Evolutionary conservation across 2,113 vertebrate species (phyloP).

Genomic region (Symphodus melops): DNA sequence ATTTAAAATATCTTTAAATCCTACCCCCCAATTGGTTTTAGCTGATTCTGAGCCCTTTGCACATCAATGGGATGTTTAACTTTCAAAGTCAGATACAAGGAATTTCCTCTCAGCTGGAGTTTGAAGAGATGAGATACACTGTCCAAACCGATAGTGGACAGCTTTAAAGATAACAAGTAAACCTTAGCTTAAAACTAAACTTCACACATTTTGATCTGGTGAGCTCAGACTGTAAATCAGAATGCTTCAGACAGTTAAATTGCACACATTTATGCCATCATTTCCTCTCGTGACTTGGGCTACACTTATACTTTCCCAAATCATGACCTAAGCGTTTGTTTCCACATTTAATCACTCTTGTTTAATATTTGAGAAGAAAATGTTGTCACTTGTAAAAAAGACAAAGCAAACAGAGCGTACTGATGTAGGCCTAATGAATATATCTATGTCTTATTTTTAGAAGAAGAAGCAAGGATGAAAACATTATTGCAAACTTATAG

Average conservation of each 20-base stretch:
- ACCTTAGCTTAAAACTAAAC: neutral
- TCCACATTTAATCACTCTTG: neutral
- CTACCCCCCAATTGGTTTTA: neutral
- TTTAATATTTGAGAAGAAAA: neutral
- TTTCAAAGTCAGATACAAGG: conserved; percentile 2
- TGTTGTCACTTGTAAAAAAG: neutral
- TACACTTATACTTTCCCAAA: neutral
- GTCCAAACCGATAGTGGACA: neutral
- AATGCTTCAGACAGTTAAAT: neutral
- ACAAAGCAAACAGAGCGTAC: neutral
- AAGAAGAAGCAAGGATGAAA: too few relatives aligned
- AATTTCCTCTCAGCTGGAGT: conserved; percentile 4
- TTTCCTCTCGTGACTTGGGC: neutral
- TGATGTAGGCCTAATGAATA: neutral
- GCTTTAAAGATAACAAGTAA: conserved; percentile 14
- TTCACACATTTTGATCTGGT: neutral
- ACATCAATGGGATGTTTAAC: neutral
- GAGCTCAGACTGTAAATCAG: neutral
- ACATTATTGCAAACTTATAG: too few relatives aligned
- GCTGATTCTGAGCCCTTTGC: too few relatives aligned
- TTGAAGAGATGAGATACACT: conserved; percentile 1
- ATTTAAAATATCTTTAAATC: neutral
- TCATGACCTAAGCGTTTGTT: neutral
- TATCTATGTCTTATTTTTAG: neutral
- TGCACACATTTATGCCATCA: neutral